A percentile compares a stretch with the other conserved stretches of the same genome.
These are phyloP conservation scores for Amblyornis subalaris DNA, from an alignment of 2,113 vertebrate species.

Conservation along the genomic window DNA sequence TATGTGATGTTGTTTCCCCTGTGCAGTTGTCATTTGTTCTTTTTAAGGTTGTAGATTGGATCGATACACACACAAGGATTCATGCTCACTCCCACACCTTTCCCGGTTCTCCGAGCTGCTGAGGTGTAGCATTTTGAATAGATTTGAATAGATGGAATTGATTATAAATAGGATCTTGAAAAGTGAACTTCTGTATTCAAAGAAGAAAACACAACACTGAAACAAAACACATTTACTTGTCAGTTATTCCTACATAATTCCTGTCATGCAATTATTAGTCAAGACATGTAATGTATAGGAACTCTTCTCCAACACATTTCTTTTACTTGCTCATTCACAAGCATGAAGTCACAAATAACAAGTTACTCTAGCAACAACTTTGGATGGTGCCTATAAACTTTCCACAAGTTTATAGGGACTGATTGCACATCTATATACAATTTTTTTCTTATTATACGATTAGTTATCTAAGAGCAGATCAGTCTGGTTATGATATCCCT, in stretches of 20 bases:
- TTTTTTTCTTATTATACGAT: background rate
- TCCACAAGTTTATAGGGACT: background rate
- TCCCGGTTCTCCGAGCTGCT: background rate
- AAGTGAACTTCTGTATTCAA: conserved; percentile 40
- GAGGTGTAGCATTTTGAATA: conserved; percentile 24
- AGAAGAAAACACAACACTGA: conserved; percentile 31
- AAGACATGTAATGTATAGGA: conserved; percentile 10
- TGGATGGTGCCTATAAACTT: background rate
- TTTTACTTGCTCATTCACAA: background rate
- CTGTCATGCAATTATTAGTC: conserved; percentile 24
- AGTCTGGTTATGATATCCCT: background rate
- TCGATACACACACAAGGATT: background rate
- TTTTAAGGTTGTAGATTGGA: background rate
- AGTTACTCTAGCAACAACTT: background rate
- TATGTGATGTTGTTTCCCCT: background rate
- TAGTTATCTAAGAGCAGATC: background rate
- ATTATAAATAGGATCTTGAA: conserved; percentile 46
- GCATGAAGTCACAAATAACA: background rate
- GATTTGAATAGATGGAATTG: conserved; percentile 18
- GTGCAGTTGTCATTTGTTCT: background rate
- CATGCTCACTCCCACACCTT: conserved; percentile 15
- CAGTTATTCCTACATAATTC: conserved; percentile 44
- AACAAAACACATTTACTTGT: conserved; percentile 48
- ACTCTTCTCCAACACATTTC: background rate
- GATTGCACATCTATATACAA: background rate